Evolutionary conservation across 2,113 vertebrate species (phyloP).

Genomic region (Hystrix brachyura): DNA sequence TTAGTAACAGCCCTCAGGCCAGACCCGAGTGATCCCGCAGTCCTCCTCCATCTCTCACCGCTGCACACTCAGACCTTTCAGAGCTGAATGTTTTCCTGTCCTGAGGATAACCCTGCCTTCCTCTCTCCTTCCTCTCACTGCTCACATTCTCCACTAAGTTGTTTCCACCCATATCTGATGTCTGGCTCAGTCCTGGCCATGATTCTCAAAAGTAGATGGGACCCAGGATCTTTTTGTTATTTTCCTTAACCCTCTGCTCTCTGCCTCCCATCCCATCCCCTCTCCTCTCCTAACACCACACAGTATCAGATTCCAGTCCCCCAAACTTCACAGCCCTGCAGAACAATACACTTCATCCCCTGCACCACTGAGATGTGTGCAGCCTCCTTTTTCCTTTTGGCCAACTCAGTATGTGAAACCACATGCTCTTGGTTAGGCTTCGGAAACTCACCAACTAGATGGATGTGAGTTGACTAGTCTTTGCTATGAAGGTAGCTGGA

Average conservation of each 20-base stretch:
- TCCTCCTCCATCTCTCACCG: neutral
- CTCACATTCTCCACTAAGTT: fast-evolving
- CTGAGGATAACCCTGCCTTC: no score
- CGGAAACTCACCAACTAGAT: neutral
- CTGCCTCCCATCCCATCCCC: neutral
- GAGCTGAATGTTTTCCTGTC: fast-evolving
- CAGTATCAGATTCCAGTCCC: neutral
- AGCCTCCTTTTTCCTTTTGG: neutral
- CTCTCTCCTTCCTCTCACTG: neutral
- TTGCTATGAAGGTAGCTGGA: neutral
- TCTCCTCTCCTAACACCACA: neutral
- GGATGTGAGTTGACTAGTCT: neutral
- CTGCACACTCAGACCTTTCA: fast-evolving
- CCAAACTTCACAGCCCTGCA: fast-evolving
- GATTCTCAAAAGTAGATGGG: neutral
- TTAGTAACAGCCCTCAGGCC: neutral
- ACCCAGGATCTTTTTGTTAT: neutral
- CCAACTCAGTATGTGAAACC: neutral
- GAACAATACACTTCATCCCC: neutral
- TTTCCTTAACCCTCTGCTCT: neutral
- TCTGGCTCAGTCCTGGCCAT: neutral
- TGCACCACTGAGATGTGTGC: no score
- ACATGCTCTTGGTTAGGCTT: neutral
- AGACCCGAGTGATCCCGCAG: fast-evolving
- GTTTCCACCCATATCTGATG: fast-evolving